Percentiles rank a stretch among this genome's conserved stretches.
These are phyloP conservation scores for Neoaliturus tenellus DNA, from an alignment of 2,888 invertebrate species.

Conservation along the genomic window DNA sequence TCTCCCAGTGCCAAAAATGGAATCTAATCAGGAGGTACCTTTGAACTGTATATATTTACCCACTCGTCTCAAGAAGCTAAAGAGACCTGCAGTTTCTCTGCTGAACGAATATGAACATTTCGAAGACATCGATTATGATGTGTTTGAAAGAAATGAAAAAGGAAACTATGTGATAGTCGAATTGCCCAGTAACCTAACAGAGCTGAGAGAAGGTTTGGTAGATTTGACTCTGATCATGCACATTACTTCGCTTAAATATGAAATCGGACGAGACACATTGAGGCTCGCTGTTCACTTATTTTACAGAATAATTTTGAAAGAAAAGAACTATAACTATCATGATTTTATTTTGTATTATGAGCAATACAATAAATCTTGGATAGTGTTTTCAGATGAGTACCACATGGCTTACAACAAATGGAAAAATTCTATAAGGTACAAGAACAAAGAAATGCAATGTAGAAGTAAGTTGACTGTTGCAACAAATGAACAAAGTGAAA, in stretches of 20 bases:
- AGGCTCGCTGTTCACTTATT: slow-evolving; percentile 10
- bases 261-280: background rate
- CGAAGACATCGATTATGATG: background rate
- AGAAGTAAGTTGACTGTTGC: background rate
- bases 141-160: background rate
- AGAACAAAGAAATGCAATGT: background rate
- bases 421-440: no score
- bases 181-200: background rate
- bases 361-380: slow-evolving; percentile 17
- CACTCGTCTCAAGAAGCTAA: background rate
- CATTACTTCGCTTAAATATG: background rate
- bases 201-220: background rate
- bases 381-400: slow-evolving; percentile 2
- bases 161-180: background rate
- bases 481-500: background rate
- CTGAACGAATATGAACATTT: background rate
- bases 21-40: background rate
- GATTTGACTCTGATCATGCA: background rate
- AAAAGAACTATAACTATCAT: background rate
- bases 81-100: background rate
- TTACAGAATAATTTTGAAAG: background rate
- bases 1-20: background rate
- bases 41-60: background rate
- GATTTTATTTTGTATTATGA: slow-evolving; percentile 13
- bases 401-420: background rate